Evolutionary conservation across 2,888 invertebrate species (phyloP).

Genomic region (Platycheirus albimanus): DNA sequence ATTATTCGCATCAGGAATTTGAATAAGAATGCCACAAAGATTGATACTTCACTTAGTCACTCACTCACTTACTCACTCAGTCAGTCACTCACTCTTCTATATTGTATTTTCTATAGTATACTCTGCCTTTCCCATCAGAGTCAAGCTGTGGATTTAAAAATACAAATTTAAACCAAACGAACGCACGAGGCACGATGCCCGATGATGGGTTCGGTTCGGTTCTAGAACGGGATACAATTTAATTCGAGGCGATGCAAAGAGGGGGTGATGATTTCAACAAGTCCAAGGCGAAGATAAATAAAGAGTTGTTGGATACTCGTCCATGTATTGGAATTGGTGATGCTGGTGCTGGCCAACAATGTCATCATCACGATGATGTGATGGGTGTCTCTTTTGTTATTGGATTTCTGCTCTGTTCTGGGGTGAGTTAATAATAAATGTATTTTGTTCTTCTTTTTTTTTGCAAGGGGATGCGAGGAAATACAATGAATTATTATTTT

Average conservation of each 20-base stretch:
- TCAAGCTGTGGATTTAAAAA: slow-evolving; percentile 21
- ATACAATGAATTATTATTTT: slow-evolving; percentile 10
- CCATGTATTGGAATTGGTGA: slow-evolving; percentile 8
- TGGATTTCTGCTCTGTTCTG: slow-evolving; percentile 17
- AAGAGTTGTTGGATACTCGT: slow-evolving; percentile 39
- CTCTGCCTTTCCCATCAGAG: slow-evolving; percentile 7
- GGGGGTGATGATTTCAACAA: slow-evolving; percentile 24
- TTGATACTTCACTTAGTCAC: slow-evolving; percentile 65
- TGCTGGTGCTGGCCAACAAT: slow-evolving; percentile 24
- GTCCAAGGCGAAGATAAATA: slow-evolving; percentile 34
- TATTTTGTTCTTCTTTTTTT: too few relatives aligned
- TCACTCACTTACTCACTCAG: slow-evolving; percentile 34
- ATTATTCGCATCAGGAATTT: slow-evolving; percentile 59
- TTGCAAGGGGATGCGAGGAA: slow-evolving; percentile 28
- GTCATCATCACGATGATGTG: slow-evolving; percentile 6
- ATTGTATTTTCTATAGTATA: not conserved
- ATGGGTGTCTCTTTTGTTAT: slow-evolving; percentile 27
- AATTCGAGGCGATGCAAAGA: slow-evolving; percentile 24
- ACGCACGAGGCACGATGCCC: too few relatives aligned
- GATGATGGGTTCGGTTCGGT: slow-evolving; percentile 27
- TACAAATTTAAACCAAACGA: slow-evolving; percentile 9
- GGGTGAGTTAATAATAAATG: slow-evolving; percentile 56
- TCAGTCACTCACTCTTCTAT: slow-evolving; percentile 21
- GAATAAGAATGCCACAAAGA: slow-evolving; percentile 65
- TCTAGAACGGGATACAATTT: slow-evolving; percentile 57